Base-by-base conservation (phyloP, 1,140 invertebrate species). In the Psix sp. region DNA sequence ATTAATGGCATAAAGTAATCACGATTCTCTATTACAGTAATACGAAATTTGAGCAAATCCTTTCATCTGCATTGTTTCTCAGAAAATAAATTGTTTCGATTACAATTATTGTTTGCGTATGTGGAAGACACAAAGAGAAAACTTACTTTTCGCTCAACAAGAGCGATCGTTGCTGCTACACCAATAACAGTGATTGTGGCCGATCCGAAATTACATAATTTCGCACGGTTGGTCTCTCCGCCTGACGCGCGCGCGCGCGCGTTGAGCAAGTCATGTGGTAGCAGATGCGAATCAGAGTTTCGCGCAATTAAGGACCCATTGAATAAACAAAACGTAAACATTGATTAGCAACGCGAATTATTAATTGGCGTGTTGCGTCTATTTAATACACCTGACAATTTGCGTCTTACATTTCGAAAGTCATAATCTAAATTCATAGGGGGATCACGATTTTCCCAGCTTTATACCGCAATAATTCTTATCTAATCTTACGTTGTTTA, bases 221-320 rank as follows among this genome's bases (percentile, higher is more conserved):
- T 26, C 54, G n/a, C 7, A 36, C 40, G 43, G 51, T 48, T 29
- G 17, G 52, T 71, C 63, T 71, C 45, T 48, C 42, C 16, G 24
- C 40, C 48, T 48, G 43, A 38, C 31, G 17, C 15, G 20, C 36
- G 16, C 16, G 21, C 18, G 10, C n/a, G n/a, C n/a, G n/a, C n/a
- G 42, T 74, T 73, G 70, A 31, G 70, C 29, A 73, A 73, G 70
- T 36, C 43, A 39, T 24, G 42, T 40, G 24, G n/a, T n/a, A n/a
- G 67, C 51, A 59, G 54, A 67, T 67, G 39, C 40, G 49, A 66
- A 66, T 66, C 62, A 17, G n/a, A n/a, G 24, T 42, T 6, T n/a
- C 48, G 11, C 13, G 62, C 54, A 73, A 73, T 73, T 74, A 74
- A 57, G 43, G 62, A 74, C 62, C 57, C 26, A 57, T 52, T 67